A percentile compares a stretch with the other conserved stretches of the same genome.
These are phyloP conservation scores for Danio rerio DNA, from an alignment of 2,113 vertebrate species.

Conservation along the genomic window DNA sequence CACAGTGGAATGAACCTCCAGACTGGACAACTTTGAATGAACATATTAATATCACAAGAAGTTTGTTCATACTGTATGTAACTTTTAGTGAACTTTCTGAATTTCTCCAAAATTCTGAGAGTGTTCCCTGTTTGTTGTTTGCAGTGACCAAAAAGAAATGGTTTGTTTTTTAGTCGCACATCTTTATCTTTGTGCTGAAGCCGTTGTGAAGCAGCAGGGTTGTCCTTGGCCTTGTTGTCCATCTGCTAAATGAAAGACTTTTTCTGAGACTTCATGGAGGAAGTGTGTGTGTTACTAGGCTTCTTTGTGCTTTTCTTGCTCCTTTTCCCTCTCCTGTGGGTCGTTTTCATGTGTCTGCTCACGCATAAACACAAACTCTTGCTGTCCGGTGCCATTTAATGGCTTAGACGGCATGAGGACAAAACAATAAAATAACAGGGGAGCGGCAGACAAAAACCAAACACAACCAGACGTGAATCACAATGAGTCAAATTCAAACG, in stretches of 20 bases:
- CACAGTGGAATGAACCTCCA: too few species aligned
- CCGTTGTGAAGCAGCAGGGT: neutral
- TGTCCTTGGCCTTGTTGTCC: neutral
- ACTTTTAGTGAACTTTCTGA: too few species aligned
- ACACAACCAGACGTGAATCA: conserved; percentile 21
- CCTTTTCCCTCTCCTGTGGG: conserved; percentile 41
- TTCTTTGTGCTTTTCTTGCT: neutral
- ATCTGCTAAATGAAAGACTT: neutral
- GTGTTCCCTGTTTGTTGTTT: too few species aligned
- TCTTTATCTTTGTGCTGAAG: neutral
- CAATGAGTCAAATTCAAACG: conserved; percentile 34
- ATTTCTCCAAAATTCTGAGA: too few species aligned
- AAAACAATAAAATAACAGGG: conserved; percentile 50
- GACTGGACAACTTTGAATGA: too few species aligned
- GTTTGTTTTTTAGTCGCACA: neutral
- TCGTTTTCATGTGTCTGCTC: neutral
- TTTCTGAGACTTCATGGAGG: neutral
- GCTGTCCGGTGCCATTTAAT: conserved; percentile 29
- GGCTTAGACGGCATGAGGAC: conserved; percentile 42
- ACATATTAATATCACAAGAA: too few species aligned
- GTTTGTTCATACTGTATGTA: too few species aligned
- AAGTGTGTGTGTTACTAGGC: neutral
- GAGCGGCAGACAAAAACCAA: conserved; percentile 43
- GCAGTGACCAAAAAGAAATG: neutral
- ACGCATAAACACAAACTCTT: conserved; percentile 33